Percentiles rank a stretch among this genome's conserved stretches.
These are phyloP conservation scores for Orius laevigatus DNA, from an alignment of 1,140 invertebrate species.

Conservation along the genomic window DNA sequence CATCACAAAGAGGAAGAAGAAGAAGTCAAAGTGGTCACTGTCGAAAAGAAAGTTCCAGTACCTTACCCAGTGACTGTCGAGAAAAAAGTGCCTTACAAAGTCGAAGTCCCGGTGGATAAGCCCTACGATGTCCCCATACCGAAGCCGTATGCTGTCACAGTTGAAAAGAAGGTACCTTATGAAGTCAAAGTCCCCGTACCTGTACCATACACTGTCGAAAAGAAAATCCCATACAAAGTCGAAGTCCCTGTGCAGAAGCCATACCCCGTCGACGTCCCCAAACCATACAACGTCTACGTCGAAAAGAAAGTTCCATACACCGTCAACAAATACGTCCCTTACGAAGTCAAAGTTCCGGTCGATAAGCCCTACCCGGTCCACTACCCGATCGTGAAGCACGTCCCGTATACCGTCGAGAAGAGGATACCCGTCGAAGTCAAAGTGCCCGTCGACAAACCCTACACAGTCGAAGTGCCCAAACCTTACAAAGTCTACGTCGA, in stretches of 20 bases:
- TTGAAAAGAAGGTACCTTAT: slow-evolving; percentile 34
- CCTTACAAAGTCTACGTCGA: slow-evolving; percentile 7
- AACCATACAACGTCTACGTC: slow-evolving; percentile 33
- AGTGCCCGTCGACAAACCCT: slow-evolving; percentile 19
- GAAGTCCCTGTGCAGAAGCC: slow-evolving; percentile 23
- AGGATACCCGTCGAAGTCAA: slow-evolving; percentile 12
- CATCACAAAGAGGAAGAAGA: not conserved
- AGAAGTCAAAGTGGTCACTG: slow-evolving; percentile 18
- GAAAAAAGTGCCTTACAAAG: slow-evolving; percentile 47
- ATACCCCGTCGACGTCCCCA: slow-evolving; percentile 33
- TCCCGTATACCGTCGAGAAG: slow-evolving; percentile 18
- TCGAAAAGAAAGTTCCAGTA: slow-evolving; percentile 27
- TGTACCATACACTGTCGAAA: slow-evolving; percentile 13
- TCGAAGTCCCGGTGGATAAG: slow-evolving; percentile 49
- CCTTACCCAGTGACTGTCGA: slow-evolving; percentile 25
- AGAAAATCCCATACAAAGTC: slow-evolving; percentile 22
- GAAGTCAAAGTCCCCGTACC: slow-evolving; percentile 19
- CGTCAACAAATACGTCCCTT: slow-evolving; percentile 36
- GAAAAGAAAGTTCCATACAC: slow-evolving; percentile 38
- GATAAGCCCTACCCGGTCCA: slow-evolving; percentile 47
- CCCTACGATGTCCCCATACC: slow-evolving; percentile 34
- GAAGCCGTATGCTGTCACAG: slow-evolving; percentile 40
- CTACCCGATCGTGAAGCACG: slow-evolving; percentile 20
- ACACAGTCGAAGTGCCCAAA: slow-evolving; percentile 20
- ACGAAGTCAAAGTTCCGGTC: slow-evolving; percentile 51